phyloP scores from a whole-genome alignment of 1,140 invertebrate genomes.

The Lasaia peninsularis region DNA sequence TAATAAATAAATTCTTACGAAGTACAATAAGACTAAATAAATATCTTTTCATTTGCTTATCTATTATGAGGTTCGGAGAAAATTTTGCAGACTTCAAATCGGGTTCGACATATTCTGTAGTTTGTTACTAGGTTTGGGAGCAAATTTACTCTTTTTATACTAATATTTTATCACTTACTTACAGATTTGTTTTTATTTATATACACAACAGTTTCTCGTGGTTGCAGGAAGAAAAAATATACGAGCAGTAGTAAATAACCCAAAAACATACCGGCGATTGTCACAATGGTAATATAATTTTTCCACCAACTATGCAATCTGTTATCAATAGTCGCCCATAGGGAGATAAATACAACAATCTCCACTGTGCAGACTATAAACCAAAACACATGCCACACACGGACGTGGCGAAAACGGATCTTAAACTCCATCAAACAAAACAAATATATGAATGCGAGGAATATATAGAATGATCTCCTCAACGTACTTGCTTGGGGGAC shows the following conservation, averaged over 20 bases:
- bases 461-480: slow-evolving; percentile 79
- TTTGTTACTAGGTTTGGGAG: no score
- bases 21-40: no score
- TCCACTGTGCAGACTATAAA: slow-evolving; percentile 81
- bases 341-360: slow-evolving; percentile 80
- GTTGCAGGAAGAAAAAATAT: slow-evolving; percentile 78
- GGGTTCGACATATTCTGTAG: no score
- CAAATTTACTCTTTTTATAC: no score
- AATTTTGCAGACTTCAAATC: no score
- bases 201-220: slow-evolving; percentile 73
- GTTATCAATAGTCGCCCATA: slow-evolving; percentile 81
- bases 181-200: slow-evolving; percentile 29
- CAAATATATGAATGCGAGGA: slow-evolving; percentile 83
- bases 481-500: slow-evolving; percentile 77
- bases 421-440: slow-evolving; percentile 87
- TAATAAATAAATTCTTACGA: no score
- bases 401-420: slow-evolving; percentile 83
- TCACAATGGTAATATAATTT: slow-evolving; percentile 75
- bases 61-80: no score
- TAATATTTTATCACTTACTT: slow-evolving; percentile 1
- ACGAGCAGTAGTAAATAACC: slow-evolving; percentile 75
- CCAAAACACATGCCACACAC: slow-evolving; percentile 82
- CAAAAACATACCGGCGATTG: slow-evolving; percentile 67
- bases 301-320: slow-evolving; percentile 80
- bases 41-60: no score